Evolutionary conservation across 2,888 invertebrate genomes (phyloP).

Genomic region (Drosophila mimica): DNA sequence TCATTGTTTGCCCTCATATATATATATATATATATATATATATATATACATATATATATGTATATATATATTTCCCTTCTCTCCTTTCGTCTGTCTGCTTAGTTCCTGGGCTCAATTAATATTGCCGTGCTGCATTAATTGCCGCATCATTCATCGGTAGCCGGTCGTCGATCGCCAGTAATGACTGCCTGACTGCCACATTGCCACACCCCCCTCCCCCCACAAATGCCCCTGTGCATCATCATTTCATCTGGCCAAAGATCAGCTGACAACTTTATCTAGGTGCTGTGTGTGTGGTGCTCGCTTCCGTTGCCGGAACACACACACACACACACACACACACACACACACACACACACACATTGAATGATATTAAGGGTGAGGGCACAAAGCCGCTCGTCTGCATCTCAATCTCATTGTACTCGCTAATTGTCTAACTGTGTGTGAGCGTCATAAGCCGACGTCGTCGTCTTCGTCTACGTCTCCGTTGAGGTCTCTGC

Average conservation of each 20-base stretch:
- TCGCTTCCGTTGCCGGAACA: constrained; percentile 78
- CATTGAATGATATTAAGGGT: constrained; percentile 43
- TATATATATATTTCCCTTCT: neutral
- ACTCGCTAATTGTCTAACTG: constrained; percentile 77
- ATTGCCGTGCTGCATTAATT: constrained; percentile 60
- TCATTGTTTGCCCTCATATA: constrained; percentile 43
- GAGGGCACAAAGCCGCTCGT: constrained; percentile 62
- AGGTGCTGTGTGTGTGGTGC: constrained; percentile 65
- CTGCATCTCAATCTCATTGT: constrained; percentile 82
- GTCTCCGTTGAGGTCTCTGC: constrained; percentile 30
- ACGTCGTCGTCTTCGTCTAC: constrained; percentile 32
- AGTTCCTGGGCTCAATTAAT: constrained; percentile 60
- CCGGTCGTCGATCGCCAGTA: constrained; percentile 26
- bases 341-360: neutral
- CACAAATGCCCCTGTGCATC: constrained; percentile 24
- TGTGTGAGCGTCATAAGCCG: constrained; percentile 76
- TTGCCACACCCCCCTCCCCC: constrained; percentile 37
- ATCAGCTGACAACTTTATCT: constrained; percentile 82
- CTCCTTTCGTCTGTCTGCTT: neutral
- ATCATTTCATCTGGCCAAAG: constrained; percentile 48
- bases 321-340: constrained; percentile 40
- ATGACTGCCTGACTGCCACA: constrained; percentile 40
- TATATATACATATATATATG: no score
- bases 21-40: neutral
- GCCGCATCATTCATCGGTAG: constrained; percentile 68